Base-by-base conservation (phyloP, 1,140 invertebrate species). In the Acromyrmex echinatior region DNA sequence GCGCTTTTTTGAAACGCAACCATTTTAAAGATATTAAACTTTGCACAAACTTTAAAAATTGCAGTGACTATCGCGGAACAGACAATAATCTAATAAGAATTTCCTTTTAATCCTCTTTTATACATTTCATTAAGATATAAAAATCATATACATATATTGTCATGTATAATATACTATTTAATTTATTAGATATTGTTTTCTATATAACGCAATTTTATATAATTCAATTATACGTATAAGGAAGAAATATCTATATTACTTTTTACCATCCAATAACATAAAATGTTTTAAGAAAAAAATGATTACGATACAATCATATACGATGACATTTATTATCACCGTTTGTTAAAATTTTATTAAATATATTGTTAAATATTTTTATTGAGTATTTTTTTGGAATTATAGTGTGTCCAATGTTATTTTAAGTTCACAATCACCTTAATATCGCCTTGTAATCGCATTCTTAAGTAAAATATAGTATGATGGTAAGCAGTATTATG, bases 11-110 rank as follows among this genome's bases (percentile, higher is more conserved):
- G 16, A 82, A 28, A 21, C 51, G 25, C 7, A 45, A 28, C 78
- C 51, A 70, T 74, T 45, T 45, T 82, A 62, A 12, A 82, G 16
- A 74, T 60, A 49, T 74, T 74, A 62, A 62, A 74, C 18, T 35
- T 16, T 39, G 12, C 0, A 31, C 6, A 56, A 56, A 58, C 49
- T 53, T 53, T 9, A 28, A 39, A 62, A 74, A 14, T 73, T 25
- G 21, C 18, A 56, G 28, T 56, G 21, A 35, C 31, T 3, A 53
- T 49, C 35, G 39, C 1, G 2, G 12, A 18, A 49, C 14, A 45
- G 28, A 65, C n/a, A 65, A 39, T 12, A 49, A 28, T 12, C 35
- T 25, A n/a, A 39, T 16, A 18, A 7, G 9, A 21, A 60, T 18
- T 39, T 60, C 10, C 9, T 58, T n/a, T 16, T 56, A 39, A 39